Percentiles rank a stretch among this genome's conserved stretches.
Evolutionary conservation across 2,113 vertebrate species (phyloP).

Genomic region (Albula goreensis): DNA sequence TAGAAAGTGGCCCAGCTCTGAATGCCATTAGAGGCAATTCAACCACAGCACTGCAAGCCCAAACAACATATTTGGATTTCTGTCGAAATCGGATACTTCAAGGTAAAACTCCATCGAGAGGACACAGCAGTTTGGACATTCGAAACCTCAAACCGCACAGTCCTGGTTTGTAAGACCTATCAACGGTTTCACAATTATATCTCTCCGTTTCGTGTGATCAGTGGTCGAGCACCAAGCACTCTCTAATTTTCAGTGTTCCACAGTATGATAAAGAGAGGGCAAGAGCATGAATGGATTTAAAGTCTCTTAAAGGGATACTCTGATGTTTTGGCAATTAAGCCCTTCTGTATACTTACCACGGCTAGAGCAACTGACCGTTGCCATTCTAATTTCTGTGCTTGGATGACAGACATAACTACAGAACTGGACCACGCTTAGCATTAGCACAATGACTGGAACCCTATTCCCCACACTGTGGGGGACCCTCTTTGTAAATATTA

Average conservation of each 20-base stretch:
- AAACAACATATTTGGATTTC: neutral
- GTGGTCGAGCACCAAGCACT: neutral
- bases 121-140: neutral
- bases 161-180: neutral
- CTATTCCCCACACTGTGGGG: neutral
- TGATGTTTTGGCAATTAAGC: no score
- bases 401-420: no score
- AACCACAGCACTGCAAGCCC: neutral
- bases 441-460: no score
- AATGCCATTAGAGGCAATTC: neutral
- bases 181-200: neutral
- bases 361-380: no score
- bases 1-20: neutral
- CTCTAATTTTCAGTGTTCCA: neutral
- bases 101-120: neutral
- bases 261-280: neutral
- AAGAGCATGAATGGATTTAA: neutral
- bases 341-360: no score
- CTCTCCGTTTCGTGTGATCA: neutral
- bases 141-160: neutral
- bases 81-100: neutral
- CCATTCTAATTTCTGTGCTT: no score
- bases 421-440: no score
- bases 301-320: neutral
- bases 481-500: no score